Conservation (phyloP, 2,113 vertebrate genomes). For the Coptodon bakossiorum region DNA sequence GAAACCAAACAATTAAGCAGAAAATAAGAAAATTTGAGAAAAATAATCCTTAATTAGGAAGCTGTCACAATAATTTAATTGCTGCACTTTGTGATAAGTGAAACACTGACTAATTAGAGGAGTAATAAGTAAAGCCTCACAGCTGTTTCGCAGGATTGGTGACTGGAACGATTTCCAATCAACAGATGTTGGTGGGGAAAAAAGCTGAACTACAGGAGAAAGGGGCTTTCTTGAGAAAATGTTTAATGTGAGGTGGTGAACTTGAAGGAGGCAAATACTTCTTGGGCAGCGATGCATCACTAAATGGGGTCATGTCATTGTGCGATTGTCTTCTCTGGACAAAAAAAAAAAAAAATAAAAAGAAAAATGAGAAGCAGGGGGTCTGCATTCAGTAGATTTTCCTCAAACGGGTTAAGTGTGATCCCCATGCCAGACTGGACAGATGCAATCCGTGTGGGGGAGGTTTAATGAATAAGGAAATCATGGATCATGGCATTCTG, state of each 20-base stretch:
- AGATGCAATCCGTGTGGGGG: slow-evolving; percentile 53
- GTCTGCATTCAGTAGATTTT: slow-evolving; percentile 34
- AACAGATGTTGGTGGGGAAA: slow-evolving; percentile 12
- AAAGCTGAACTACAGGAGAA: neutral
- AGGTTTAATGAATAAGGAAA: slow-evolving; percentile 61
- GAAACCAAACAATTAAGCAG: neutral
- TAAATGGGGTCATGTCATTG: slow-evolving; percentile 51
- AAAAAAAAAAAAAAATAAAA: neutral
- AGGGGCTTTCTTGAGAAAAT: slow-evolving; percentile 42
- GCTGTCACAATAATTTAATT: neutral
- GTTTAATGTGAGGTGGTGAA: slow-evolving; percentile 57
- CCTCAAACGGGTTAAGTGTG: slow-evolving; percentile 22
- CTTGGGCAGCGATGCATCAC: slow-evolving; percentile 54
- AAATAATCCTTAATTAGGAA: neutral
- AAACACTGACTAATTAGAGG: neutral
- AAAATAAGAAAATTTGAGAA: neutral
- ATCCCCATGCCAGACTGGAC: slow-evolving; percentile 32
- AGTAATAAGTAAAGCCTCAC: neutral
- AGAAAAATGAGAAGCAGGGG: slow-evolving; percentile 14
- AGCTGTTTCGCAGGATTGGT: neutral
- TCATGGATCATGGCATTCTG: slow-evolving; percentile 47
- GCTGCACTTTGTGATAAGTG: neutral
- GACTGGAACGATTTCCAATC: neutral
- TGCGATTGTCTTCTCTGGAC: slow-evolving; percentile 40
- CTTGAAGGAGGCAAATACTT: slow-evolving; percentile 63